Conservation (phyloP, 2,888 invertebrate species). For the Balanococcus diminutus region DNA sequence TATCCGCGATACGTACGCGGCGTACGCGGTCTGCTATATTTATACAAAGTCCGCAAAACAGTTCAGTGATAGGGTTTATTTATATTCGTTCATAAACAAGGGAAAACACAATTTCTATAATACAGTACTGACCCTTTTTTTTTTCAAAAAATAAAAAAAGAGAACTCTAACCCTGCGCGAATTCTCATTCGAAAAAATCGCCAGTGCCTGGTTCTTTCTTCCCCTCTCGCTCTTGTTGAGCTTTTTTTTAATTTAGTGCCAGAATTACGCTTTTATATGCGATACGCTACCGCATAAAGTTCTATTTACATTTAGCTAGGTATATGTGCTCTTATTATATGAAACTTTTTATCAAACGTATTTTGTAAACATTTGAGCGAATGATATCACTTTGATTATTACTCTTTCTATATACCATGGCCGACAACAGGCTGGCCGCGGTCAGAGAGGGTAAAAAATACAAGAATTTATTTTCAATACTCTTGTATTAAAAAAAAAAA, state of each 20-base stretch:
- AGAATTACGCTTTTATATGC: slow-evolving; percentile 43
- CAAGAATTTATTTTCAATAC: slow-evolving; percentile 24
- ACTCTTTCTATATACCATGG: background rate
- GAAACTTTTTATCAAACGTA: slow-evolving; percentile 22
- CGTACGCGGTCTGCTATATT: background rate
- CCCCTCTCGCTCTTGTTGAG: background rate
- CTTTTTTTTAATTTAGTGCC: slow-evolving; percentile 36
- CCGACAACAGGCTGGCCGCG: background rate
- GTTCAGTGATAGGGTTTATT: slow-evolving; percentile 48
- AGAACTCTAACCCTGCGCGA: slow-evolving; percentile 21
- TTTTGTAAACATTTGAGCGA: slow-evolving; percentile 32
- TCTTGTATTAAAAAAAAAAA: background rate
- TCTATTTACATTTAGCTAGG: slow-evolving; percentile 30
- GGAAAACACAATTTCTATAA: slow-evolving; percentile 43
- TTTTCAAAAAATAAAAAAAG: slow-evolving; percentile 19
- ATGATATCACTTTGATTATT: slow-evolving; percentile 40
- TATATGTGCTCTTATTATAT: too few relatives aligned
- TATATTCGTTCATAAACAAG: slow-evolving; percentile 46
- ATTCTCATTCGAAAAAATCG: slow-evolving; percentile 33
- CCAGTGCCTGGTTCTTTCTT: background rate
- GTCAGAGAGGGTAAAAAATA: background rate
- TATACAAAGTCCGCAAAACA: slow-evolving; percentile 26
- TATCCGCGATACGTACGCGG: background rate
- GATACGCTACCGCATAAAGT: slow-evolving; percentile 42
- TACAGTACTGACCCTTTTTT: slow-evolving; percentile 43